Conservation (phyloP, 2,888 invertebrate species). For the Cryptocheilus praepositus region DNA sequence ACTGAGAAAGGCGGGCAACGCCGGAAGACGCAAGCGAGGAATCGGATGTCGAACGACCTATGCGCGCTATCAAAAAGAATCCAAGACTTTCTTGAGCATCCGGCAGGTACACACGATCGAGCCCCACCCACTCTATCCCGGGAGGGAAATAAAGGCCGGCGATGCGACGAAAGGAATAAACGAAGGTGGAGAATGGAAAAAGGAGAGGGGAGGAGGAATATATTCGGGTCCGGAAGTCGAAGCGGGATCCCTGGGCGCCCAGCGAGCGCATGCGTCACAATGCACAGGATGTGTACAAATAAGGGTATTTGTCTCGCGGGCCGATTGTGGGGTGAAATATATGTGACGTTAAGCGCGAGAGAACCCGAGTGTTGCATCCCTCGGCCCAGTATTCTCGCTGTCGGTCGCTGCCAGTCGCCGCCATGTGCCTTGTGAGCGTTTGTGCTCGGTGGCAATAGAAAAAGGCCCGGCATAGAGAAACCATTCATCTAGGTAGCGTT, state of each 20-base stretch:
- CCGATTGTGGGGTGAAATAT: constrained; percentile 71
- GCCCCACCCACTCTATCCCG: constrained; percentile 31
- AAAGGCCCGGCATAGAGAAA: constrained; percentile 45
- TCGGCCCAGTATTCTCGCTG: constrained; percentile 9
- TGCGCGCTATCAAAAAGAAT: constrained; percentile 32
- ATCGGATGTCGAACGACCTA: constrained; percentile 12
- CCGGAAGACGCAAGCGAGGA: constrained; percentile 11
- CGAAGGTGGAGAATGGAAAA: constrained; percentile 14
- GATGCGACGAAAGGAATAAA: constrained; percentile 10
- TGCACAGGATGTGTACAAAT: constrained; percentile 75
- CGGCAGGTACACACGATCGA: constrained; percentile 40
- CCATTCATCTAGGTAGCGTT: constrained; percentile 63
- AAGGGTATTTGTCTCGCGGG: constrained; percentile 72
- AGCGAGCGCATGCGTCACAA: constrained; percentile 60
- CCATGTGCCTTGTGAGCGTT: constrained; percentile 5
- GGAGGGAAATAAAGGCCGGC: constrained; percentile 31
- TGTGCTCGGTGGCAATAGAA: constrained; percentile 20
- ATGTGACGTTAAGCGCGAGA: constrained; percentile 65
- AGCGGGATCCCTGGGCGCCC: constrained; percentile 48
- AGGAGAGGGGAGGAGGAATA: constrained; percentile 20
- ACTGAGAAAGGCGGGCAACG: neutral
- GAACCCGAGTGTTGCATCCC: constrained; percentile 5
- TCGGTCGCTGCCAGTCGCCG: neutral
- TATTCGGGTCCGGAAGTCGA: constrained; percentile 49
- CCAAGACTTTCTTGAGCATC: constrained; percentile 26